Evolutionary conservation across 2,797 vertebrate genomes (phyloP).

Genomic region (Enteromius anoplus): DNA sequence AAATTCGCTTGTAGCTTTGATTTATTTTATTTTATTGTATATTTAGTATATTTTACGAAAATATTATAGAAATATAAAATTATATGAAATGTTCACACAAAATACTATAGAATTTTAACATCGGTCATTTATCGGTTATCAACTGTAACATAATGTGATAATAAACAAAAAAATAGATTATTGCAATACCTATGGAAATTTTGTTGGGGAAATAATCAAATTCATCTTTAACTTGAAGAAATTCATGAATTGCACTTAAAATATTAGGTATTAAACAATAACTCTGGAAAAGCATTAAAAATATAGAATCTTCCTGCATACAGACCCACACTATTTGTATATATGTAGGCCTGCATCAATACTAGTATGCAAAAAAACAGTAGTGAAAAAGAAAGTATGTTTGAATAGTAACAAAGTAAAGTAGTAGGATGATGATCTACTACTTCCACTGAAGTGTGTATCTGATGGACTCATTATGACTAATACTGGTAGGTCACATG

Average conservation of each 20-base stretch:
- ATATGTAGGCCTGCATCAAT: background rate
- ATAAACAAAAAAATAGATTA: background rate
- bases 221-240: background rate
- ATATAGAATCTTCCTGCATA: background rate
- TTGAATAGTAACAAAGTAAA: background rate
- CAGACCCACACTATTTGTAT: background rate
- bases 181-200: background rate
- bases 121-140: background rate
- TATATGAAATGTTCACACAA: background rate
- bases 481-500: background rate
- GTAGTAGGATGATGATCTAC: background rate
- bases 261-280: background rate
- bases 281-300: no score
- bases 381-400: background rate
- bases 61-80: background rate
- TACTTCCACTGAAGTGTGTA: background rate
- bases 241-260: background rate
- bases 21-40: no score
- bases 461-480: background rate
- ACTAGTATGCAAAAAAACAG: background rate
- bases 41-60: background rate
- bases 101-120: background rate
- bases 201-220: background rate
- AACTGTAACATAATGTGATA: background rate
- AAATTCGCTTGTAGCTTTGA: background rate